These are phyloP conservation scores for Spinus pinus DNA, from an alignment of 2,797 vertebrate genomes.

Conservation along the genomic window DNA sequence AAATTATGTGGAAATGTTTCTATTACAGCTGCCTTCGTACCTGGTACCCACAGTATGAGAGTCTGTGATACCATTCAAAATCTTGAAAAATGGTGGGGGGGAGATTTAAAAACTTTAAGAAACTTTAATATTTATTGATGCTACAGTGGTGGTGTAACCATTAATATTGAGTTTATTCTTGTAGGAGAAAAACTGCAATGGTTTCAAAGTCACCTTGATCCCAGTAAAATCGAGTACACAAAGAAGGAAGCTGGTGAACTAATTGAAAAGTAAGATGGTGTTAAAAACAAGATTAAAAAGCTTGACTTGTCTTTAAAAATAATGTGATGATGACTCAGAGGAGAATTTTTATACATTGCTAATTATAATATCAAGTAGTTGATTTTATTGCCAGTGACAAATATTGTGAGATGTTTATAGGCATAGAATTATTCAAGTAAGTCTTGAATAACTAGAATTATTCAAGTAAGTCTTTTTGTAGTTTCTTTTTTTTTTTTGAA, in stretches of 20 bases:
- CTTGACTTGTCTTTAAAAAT: not conserved
- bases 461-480: not conserved
- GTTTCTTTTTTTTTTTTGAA: not conserved
- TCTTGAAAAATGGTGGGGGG: not conserved
- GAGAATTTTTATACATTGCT: not conserved
- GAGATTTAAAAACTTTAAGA: not conserved
- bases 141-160: not conserved
- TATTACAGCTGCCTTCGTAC: not conserved
- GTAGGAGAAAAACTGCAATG: conserved; percentile 92
- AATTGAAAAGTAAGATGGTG: conserved; percentile 83
- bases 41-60: not conserved
- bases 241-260: conserved; percentile 88
- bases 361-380: not conserved
- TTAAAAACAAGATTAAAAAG: not conserved
- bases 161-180: conserved; percentile 28
- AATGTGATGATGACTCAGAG: not conserved
- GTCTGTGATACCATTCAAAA: not conserved
- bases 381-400: not conserved
- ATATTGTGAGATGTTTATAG: not conserved
- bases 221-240: conserved; percentile 80
- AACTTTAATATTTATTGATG: not conserved
- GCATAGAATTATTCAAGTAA: not conserved
- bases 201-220: conserved; percentile 90
- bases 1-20: not conserved
- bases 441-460: not conserved